These are phyloP conservation scores for Limosa lapponica DNA, from an alignment of 2,797 vertebrate genomes.

Conservation along the genomic window DNA sequence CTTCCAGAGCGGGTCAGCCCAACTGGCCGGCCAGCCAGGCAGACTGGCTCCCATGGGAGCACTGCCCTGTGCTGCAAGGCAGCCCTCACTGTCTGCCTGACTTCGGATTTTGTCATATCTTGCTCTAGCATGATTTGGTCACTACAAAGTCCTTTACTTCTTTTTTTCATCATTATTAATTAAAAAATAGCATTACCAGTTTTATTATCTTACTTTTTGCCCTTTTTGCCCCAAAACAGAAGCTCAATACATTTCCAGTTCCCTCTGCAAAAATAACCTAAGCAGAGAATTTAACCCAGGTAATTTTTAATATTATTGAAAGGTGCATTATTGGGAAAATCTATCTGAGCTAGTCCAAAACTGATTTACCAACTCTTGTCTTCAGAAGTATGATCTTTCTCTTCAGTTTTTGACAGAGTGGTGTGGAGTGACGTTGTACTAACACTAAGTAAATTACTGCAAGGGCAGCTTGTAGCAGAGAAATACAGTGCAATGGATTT, in stretches of 20 bases:
- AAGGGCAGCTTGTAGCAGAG: not conserved
- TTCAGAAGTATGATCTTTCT: not conserved
- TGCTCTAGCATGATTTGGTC: not conserved
- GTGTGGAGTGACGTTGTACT: not conserved
- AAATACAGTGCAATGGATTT: not conserved
- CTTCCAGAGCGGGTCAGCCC: not conserved
- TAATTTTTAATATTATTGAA: not conserved
- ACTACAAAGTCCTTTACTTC: not conserved
- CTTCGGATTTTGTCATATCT: not conserved
- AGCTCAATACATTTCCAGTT: not conserved
- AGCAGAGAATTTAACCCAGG: not conserved
- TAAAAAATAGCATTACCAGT: not conserved
- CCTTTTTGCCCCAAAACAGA: not conserved
- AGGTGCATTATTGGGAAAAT: not conserved
- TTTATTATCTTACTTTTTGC: not conserved
- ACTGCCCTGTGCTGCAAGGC: not conserved
- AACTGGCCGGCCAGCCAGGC: not conserved
- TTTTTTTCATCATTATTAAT: not conserved
- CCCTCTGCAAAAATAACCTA: not conserved
- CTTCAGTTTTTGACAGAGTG: not conserved
- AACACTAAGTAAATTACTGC: not conserved
- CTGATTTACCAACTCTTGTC: not conserved
- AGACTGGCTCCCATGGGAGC: not conserved
- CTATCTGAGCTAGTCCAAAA: not conserved
- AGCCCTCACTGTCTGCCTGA: not conserved